Evolutionary conservation across 2,113 vertebrate species (phyloP).

Genomic region (Ovis canadensis): DNA sequence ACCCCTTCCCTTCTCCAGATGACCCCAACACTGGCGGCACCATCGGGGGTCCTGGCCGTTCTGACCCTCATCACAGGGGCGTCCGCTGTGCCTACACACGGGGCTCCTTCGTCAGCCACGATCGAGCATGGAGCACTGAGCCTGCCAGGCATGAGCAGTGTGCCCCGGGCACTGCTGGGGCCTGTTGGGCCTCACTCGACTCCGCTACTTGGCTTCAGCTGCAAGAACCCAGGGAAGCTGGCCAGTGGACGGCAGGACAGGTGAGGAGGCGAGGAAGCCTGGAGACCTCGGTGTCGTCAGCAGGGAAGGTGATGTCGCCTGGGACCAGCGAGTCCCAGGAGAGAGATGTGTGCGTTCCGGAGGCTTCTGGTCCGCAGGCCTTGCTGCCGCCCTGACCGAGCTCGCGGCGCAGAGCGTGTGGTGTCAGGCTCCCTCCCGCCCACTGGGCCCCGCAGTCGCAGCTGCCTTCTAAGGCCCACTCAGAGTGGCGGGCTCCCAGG

Average conservation of each 20-base stretch:
- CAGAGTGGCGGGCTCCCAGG: neutral
- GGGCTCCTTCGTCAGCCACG: conserved; percentile 87
- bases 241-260: conserved; percentile 87
- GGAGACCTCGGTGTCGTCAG: neutral
- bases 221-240: conserved; percentile 87
- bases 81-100: conserved; percentile 89
- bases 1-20: conserved; percentile 79
- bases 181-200: neutral
- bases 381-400: accelerated
- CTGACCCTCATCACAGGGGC: conserved; percentile 83
- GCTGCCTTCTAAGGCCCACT: neutral
- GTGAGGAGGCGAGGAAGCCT: conserved; percentile 88
- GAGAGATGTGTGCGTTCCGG: accelerated
- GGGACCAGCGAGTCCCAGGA: neutral
- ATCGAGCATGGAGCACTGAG: conserved; percentile 88
- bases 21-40: conserved; percentile 91
- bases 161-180: neutral
- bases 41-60: conserved; percentile 84
- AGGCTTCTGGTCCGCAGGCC: neutral
- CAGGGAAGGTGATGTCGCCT: neutral
- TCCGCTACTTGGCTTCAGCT: conserved; percentile 81
- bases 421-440: neutral
- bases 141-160: neutral
- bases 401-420: accelerated
- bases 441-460: neutral